Evolutionary conservation across 2,113 vertebrate species (phyloP).

Genomic region (Leptosomus discolor): DNA sequence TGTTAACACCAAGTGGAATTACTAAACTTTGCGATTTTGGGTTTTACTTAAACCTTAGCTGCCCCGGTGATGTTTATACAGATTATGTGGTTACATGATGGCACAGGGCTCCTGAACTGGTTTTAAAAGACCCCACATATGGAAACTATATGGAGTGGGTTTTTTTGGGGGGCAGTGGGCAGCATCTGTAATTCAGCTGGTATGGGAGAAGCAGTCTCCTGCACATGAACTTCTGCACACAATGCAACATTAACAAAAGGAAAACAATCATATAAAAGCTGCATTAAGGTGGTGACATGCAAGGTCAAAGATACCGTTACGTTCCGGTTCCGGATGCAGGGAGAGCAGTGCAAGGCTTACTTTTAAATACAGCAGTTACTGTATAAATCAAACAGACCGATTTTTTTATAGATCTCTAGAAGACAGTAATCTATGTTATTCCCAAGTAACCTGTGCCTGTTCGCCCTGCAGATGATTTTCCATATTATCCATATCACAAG

Average conservation of each 20-base stretch:
- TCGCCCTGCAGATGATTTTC: background rate
- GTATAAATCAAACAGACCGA: background rate
- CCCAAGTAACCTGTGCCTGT: background rate
- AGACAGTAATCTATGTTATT: background rate
- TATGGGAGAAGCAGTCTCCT: background rate
- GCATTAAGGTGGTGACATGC: background rate
- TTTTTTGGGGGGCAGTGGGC: background rate
- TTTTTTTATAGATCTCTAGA: background rate
- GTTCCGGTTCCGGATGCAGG: background rate
- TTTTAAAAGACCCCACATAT: conserved; percentile 56
- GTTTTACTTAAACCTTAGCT: conserved; percentile 63
- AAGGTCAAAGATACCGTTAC: background rate
- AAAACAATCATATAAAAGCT: background rate
- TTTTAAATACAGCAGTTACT: background rate
- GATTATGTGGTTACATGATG: conserved; percentile 63
- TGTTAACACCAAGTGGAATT: conserved; percentile 62
- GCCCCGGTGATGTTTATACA: conserved; percentile 61
- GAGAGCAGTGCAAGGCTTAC: background rate
- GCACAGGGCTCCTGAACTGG: conserved; percentile 62
- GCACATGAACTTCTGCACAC: background rate
- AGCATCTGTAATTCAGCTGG: background rate
- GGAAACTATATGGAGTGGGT: conserved; percentile 48
- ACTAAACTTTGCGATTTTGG: conserved; percentile 70
- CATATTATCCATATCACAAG: background rate
- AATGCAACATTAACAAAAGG: background rate